These are phyloP conservation scores for Albula goreensis DNA, from an alignment of 2,113 vertebrate species.

Conservation along the genomic window DNA sequence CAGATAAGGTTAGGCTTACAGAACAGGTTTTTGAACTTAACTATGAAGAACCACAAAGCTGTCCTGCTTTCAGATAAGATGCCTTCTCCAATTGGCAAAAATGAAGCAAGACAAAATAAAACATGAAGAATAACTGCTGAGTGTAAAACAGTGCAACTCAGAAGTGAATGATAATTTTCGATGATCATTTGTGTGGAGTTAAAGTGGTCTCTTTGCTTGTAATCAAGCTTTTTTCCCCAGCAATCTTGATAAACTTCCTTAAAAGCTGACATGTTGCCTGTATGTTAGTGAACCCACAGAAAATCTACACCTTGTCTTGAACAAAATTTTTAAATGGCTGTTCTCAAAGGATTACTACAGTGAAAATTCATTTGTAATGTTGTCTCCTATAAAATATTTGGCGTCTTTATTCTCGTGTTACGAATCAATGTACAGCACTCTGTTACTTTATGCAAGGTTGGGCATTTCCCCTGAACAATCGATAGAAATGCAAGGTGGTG, in stretches of 20 bases:
- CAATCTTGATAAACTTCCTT: too few relatives aligned
- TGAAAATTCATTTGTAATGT: not conserved
- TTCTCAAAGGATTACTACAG: not conserved
- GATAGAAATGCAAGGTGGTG: not conserved
- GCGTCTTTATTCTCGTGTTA: not conserved
- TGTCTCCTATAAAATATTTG: constrained; percentile 1
- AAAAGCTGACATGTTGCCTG: not conserved
- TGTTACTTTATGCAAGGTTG: not conserved
- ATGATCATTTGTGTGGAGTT: too few relatives aligned
- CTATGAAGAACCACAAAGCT: not conserved
- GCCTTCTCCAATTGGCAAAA: not conserved
- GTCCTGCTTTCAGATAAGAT: not conserved
- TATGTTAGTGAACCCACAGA: not conserved
- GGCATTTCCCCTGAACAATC: not conserved
- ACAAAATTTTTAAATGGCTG: not conserved
- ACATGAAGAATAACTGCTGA: too few relatives aligned
- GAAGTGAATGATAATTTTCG: too few relatives aligned
- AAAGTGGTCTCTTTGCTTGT: too few relatives aligned
- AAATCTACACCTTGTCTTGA: not conserved
- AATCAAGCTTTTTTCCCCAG: too few relatives aligned
- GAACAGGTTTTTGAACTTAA: not conserved
- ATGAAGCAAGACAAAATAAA: not conserved
- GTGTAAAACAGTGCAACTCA: too few relatives aligned
- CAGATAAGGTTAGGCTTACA: not conserved
- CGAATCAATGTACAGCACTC: constrained; percentile 6